Evolutionary conservation across 2,113 vertebrate species (phyloP).

Genomic region (Lepidothrix coronata): DNA sequence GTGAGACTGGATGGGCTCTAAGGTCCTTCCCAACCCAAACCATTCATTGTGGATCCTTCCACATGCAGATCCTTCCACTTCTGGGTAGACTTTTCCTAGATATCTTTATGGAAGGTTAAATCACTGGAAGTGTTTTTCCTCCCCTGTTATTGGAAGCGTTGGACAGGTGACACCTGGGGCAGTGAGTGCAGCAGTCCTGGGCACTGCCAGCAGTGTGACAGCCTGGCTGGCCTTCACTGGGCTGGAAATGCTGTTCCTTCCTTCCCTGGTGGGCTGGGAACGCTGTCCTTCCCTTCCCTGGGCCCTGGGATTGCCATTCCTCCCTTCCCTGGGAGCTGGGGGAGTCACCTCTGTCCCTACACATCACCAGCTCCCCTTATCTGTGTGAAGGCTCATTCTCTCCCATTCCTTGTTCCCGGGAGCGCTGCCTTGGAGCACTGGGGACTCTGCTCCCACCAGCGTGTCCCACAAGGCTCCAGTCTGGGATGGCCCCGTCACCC

Average conservation of each 20-base stretch:
- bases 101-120: background rate
- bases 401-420: accelerated
- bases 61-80: background rate
- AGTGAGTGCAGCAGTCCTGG: background rate
- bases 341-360: background rate
- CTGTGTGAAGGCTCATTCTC: background rate
- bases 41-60: background rate
- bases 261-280: background rate
- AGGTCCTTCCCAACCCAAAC: background rate
- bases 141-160: background rate
- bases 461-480: accelerated
- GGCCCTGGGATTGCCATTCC: background rate
- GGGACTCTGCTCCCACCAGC: background rate
- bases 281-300: background rate
- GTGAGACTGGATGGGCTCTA: background rate
- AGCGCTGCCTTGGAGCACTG: accelerated
- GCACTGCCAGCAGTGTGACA: background rate
- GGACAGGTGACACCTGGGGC: background rate
- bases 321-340: accelerated
- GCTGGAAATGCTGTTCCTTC: background rate
- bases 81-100: background rate
- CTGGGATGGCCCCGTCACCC: accelerated
- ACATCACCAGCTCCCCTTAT: background rate
- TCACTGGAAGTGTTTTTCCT: background rate
- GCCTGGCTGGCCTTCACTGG: background rate